Conservation (phyloP, 2,113 vertebrate genomes). For the Semnornis frantzii region DNA sequence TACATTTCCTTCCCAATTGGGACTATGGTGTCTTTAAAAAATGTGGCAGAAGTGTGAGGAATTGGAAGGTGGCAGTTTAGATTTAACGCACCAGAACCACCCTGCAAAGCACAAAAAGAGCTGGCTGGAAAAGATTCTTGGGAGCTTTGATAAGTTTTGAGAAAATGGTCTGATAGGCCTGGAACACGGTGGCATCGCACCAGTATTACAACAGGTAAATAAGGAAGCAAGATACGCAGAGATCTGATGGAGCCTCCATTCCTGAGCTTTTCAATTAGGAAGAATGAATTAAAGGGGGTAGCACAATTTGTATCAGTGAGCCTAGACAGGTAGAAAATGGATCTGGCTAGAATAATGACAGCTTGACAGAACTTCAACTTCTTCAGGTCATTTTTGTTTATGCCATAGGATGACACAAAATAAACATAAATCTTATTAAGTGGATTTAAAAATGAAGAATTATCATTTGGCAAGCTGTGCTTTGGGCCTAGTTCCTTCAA, state of each 20-base stretch:
- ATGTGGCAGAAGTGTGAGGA: neutral
- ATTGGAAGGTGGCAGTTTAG: neutral
- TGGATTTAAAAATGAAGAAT: neutral
- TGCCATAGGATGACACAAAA: neutral
- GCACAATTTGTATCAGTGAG: neutral
- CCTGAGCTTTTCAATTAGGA: neutral
- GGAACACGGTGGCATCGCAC: neutral
- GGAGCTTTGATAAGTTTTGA: neutral
- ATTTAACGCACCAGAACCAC: neutral
- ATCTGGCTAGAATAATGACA: neutral
- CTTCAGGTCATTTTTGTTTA: neutral
- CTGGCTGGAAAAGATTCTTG: neutral
- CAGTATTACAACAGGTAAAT: neutral
- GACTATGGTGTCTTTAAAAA: neutral
- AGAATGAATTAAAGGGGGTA: neutral
- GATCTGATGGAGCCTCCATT: neutral
- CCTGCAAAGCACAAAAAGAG: neutral
- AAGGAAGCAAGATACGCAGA: neutral
- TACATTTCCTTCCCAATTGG: neutral
- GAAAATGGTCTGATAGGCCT: neutral
- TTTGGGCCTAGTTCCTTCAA: conserved; percentile 7
- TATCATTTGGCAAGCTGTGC: neutral
- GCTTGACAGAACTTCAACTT: neutral
- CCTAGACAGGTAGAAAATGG: neutral
- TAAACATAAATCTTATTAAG: neutral